Conservation (phyloP, 2,888 invertebrate species). For the Pteria penguin region DNA sequence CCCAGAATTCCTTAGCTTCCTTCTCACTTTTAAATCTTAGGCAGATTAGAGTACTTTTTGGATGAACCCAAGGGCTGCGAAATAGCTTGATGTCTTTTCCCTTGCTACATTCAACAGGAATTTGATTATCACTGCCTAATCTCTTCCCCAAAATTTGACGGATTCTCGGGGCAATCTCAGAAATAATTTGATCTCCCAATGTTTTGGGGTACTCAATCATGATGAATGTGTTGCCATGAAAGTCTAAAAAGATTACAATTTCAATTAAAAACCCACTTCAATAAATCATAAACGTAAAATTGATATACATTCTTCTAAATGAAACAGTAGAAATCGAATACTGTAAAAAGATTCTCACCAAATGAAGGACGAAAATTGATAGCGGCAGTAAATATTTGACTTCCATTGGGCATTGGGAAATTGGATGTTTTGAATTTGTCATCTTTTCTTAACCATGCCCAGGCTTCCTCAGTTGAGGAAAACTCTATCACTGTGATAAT, state of each 20-base stretch:
- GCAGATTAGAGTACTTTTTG: neutral
- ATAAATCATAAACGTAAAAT: too few relatives aligned
- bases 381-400: neutral
- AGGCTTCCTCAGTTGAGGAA: neutral
- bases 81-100: neutral
- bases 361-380: neutral
- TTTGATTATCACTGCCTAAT: neutral
- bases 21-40: neutral
- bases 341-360: too few relatives aligned
- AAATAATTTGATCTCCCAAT: neutral
- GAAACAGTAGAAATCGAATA: too few relatives aligned
- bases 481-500: neutral
- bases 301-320: too few relatives aligned
- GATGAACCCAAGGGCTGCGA: conserved; percentile 11
- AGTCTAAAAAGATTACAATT: neutral
- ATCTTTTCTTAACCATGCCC: neutral
- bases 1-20: conserved; percentile 5
- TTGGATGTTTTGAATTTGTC: neutral
- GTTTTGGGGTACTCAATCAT: conserved; percentile 8
- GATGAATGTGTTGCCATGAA: neutral
- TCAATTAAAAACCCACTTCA: too few relatives aligned
- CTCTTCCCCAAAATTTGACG: neutral
- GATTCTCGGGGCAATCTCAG: conserved; percentile 1
- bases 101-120: neutral
- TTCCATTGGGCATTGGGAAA: neutral